A percentile compares a stretch with the other conserved stretches of the same genome.
phyloP scores from a whole-genome alignment of 2,113 vertebrate species.

The Aix galericulata region DNA sequence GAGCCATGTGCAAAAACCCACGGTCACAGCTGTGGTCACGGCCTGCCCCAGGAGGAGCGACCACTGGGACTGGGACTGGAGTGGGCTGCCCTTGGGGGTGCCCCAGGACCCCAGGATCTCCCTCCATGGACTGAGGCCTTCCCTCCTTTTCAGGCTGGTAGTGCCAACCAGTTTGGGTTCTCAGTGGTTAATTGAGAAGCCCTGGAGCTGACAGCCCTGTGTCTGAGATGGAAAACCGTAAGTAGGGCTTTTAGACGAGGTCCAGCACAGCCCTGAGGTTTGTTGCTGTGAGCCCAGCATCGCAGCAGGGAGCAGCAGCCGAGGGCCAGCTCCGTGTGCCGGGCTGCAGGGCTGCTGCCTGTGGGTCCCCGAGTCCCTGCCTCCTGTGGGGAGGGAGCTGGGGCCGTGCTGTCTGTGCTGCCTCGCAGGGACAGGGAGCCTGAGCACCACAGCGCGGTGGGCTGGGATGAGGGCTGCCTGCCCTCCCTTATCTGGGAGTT shows the following conservation, averaged over 20 bases:
- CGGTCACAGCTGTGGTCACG: background rate
- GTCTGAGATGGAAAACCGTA: background rate
- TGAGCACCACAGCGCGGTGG: background rate
- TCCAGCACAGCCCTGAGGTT: background rate
- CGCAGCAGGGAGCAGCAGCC: background rate
- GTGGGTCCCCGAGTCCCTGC: background rate
- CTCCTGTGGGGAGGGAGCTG: background rate
- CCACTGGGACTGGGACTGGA: background rate
- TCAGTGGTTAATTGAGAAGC: background rate
- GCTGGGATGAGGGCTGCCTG: background rate
- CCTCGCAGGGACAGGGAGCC: background rate
- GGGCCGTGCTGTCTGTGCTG: accelerated
- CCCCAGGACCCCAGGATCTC: background rate
- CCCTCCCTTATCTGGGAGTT: background rate
- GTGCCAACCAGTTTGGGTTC: background rate
- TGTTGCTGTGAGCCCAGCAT: background rate
- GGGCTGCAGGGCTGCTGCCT: background rate
- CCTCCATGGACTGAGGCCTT: background rate
- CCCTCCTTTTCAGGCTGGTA: background rate
- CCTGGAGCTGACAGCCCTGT: background rate
- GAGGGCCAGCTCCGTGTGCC: background rate
- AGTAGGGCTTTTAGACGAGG: accelerated
- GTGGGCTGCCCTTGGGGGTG: background rate
- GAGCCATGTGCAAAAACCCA: background rate
- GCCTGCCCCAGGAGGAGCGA: background rate